Base-by-base conservation (phyloP, 2,888 invertebrate genomes). In the Rhabditoides inermis region DNA sequence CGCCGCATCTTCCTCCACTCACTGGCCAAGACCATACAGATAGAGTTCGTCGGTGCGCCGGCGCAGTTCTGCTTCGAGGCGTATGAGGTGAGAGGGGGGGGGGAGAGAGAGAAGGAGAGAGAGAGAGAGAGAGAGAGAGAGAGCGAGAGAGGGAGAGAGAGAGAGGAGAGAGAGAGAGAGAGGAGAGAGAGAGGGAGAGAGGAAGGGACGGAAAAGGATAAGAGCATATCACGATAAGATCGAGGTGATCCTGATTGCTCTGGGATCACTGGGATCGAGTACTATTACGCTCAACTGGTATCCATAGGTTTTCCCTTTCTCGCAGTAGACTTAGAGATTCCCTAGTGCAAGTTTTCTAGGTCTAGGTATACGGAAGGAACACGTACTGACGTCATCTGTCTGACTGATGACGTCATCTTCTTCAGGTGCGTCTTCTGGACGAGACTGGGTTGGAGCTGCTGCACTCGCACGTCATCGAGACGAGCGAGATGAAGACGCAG, bases 41-140 rank as follows among this genome's bases (percentile, higher is more conserved):
- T 73, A 12, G 66, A 72, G 49, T 74, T 74, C 51, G 60, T 73
- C 27, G 73, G 70, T 2, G 74, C 74, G 0, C 74, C 74, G 0
- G 60, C 65, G 2, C 65, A 68, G 39, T 69, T 63, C 51, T 74
- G 74, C 53, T 73, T 74, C 54, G 74, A 74, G 44, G 63, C 65
- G 30, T 74, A 74, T 46, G 72, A 73, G 57, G 70, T 70, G 5
- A 39, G 49, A 2, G 20, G 22, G 3, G 10, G 15, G 23, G 10
- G 7, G 3, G 6, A 2, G 23, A n/a, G n/a, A n/a, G n/a, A 39
- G 25, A 23, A 10, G 22, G 5, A 12, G 15, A 20, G 15, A 39
- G 39, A 22, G 39, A 23, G 25, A 23, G 39, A 22, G 39, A 22
- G 6, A 1, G 20, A 18, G 37, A 5, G 12, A 3, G 3, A 32